Evolutionary conservation across 2,113 vertebrate genomes (phyloP).

Genomic region (Fulmarus glacialis): DNA sequence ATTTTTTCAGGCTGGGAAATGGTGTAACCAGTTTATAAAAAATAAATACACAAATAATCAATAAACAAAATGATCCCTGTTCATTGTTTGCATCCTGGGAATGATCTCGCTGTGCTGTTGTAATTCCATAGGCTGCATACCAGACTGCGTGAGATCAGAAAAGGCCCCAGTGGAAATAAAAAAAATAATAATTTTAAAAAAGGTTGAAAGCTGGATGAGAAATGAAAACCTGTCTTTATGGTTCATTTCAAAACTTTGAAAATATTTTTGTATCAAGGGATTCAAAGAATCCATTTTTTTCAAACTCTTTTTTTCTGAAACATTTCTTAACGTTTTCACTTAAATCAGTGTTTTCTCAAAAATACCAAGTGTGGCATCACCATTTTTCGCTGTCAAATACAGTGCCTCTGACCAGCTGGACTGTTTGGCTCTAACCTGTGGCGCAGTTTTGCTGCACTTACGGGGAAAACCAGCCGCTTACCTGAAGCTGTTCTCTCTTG

Average conservation of each 20-base stretch:
- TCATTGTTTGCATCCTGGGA: neutral
- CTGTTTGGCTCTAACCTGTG: neutral
- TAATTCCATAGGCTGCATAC: neutral
- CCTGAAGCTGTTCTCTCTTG: neutral
- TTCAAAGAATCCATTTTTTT: neutral
- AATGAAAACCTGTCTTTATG: neutral
- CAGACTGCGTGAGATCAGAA: neutral
- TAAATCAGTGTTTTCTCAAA: neutral
- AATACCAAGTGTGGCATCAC: neutral
- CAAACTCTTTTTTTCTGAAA: neutral
- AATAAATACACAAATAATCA: neutral
- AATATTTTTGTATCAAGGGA: neutral
- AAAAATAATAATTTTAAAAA: neutral
- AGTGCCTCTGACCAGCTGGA: neutral
- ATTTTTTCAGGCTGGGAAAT: neutral
- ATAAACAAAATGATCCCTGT: neutral
- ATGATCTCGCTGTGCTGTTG: neutral
- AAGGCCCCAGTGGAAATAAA: neutral
- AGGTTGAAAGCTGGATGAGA: neutral
- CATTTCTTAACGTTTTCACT: neutral
- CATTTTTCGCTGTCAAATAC: neutral
- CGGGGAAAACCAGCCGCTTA: neutral
- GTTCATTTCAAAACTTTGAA: neutral
- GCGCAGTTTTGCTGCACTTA: neutral
- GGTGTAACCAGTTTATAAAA: neutral